These are phyloP conservation scores for Dromiciops gliroides DNA, from an alignment of 2,113 vertebrate genomes.

Conservation along the genomic window DNA sequence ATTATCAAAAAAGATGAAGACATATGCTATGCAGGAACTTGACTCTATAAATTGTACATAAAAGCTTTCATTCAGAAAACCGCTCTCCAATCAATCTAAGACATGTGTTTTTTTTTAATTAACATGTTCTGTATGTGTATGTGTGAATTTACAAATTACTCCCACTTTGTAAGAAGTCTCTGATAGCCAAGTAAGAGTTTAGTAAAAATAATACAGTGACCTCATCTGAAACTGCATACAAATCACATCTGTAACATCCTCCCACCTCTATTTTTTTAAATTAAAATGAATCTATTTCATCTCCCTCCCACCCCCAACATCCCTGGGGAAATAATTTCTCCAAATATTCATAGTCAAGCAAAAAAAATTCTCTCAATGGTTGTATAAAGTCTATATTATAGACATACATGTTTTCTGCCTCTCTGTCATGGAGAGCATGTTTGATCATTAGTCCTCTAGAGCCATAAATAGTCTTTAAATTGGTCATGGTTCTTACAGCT, in stretches of 20 bases:
- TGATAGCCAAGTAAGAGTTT: background rate
- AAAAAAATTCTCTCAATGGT: background rate
- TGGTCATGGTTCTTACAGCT: background rate
- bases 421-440: background rate
- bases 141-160: background rate
- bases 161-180: background rate
- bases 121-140: background rate
- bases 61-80: background rate
- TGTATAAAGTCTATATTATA: background rate
- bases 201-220: background rate
- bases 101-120: background rate
- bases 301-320: background rate
- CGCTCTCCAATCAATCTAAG: background rate
- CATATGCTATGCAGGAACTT: background rate
- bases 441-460: background rate
- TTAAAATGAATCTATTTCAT: background rate
- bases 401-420: background rate
- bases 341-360: background rate
- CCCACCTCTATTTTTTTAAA: background rate
- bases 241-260: background rate
- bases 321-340: background rate
- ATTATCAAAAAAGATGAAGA: conserved; percentile 12
- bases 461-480: background rate
- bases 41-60: background rate
- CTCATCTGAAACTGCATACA: background rate